Percentiles rank a stretch among this genome's conserved stretches.
These are phyloP conservation scores for Urocyon cinereoargenteus DNA, from an alignment of 2,797 vertebrate genomes.

Conservation along the genomic window DNA sequence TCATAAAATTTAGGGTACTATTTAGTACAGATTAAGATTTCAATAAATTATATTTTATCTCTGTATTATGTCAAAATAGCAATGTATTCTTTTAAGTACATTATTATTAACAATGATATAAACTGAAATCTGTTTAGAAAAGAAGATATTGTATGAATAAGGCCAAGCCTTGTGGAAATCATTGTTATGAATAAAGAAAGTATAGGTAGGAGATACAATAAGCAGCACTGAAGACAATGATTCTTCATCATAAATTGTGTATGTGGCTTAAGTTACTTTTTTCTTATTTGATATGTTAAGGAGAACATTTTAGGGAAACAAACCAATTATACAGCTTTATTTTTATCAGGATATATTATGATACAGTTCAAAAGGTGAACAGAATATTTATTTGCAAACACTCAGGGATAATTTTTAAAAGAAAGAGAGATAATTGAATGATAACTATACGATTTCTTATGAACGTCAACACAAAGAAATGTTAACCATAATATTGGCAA, in stretches of 20 bases:
- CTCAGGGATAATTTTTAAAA: not conserved
- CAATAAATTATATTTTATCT: not conserved
- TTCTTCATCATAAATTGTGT: not conserved
- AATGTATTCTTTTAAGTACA: not conserved
- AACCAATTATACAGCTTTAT: not conserved
- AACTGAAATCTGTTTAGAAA: not conserved
- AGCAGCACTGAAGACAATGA: not conserved
- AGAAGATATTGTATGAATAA: not conserved
- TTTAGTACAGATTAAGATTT: not conserved
- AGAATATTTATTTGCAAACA: not conserved
- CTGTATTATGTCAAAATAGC: not conserved
- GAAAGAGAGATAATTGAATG: not conserved
- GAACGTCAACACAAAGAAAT: not conserved
- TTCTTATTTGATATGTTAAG: not conserved
- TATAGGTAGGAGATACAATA: not conserved
- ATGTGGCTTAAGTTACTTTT: not conserved
- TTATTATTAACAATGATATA: not conserved
- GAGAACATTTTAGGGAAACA: not conserved
- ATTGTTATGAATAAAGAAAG: not conserved
- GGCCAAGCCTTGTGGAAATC: not conserved
- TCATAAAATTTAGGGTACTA: not conserved
- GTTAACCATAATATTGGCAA: not conserved
- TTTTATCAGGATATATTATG: not conserved
- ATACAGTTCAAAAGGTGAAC: not conserved
- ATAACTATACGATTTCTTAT: not conserved